Conservation (phyloP, 1,140 invertebrate species). For the Aphis craccivora region DNA sequence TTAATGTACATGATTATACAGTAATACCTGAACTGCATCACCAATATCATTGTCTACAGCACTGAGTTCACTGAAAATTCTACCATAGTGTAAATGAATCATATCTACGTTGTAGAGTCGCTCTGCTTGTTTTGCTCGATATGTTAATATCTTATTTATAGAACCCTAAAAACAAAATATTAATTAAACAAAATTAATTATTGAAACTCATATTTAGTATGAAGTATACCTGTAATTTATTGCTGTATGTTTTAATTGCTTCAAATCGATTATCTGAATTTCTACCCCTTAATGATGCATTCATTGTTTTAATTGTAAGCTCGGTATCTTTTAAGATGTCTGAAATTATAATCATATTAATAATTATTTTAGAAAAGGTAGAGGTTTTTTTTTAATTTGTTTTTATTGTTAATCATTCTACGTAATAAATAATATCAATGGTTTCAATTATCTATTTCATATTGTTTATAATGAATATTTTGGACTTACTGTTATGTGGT, state of each 20-base stretch:
- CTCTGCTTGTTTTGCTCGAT: constrained; percentile 30
- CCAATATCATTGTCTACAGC: constrained; percentile 84
- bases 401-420: neutral
- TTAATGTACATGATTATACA: constrained; percentile 23
- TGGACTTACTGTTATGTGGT: neutral
- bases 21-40: constrained; percentile 74
- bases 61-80: constrained; percentile 87
- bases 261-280: constrained; percentile 43
- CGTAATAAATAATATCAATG: neutral
- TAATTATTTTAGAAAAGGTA: neutral
- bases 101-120: constrained; percentile 78
- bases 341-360: neutral
- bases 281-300: constrained; percentile 28
- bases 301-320: constrained; percentile 48
- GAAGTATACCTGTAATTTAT: constrained; percentile 44
- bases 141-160: constrained; percentile 50
- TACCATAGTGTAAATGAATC: constrained; percentile 81
- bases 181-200: neutral
- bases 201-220: neutral
- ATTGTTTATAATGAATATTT: neutral
- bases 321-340: constrained; percentile 44
- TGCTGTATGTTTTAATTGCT: constrained; percentile 53
- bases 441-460: neutral
- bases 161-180: constrained; percentile 30
- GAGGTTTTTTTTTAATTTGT: neutral